phyloP scores from a whole-genome alignment of 2,113 vertebrate genomes.

The Chloropsis hardwickii region DNA sequence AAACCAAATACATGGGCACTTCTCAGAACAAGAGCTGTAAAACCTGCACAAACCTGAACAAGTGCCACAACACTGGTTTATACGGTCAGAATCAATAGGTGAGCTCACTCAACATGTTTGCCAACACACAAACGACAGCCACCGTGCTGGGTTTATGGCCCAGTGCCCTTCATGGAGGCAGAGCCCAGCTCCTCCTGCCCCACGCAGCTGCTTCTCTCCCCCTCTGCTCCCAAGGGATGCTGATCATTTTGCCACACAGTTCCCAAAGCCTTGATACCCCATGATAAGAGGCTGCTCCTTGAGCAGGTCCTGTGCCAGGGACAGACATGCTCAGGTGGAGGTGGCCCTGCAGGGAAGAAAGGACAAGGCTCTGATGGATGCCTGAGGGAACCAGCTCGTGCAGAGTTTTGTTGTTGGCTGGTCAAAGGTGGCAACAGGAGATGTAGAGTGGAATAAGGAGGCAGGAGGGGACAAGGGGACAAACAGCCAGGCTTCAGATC shows the following conservation, averaged over 20 bases:
- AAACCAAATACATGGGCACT: slow-evolving; percentile 63
- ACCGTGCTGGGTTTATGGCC: background rate
- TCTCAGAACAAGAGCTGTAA: slow-evolving; percentile 65
- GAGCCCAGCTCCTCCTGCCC: background rate
- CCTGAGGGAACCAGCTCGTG: background rate
- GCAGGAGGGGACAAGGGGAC: background rate
- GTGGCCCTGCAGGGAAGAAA: background rate
- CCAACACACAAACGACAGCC: slow-evolving; percentile 11
- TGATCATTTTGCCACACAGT: fast-evolving
- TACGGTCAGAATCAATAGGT: slow-evolving; percentile 37
- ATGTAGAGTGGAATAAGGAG: background rate
- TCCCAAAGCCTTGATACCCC: background rate
- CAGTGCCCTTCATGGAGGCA: background rate
- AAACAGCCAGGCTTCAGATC: background rate
- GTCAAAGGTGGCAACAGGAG: background rate
- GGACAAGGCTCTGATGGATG: background rate
- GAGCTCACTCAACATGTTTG: slow-evolving; percentile 48
- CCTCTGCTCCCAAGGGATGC: background rate
- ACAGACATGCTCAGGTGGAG: background rate
- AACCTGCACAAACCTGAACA: slow-evolving; percentile 59
- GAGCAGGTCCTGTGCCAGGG: background rate
- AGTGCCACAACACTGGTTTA: slow-evolving; percentile 53
- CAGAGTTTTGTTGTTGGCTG: fast-evolving
- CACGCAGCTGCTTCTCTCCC: background rate
- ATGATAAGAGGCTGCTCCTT: background rate